Conservation (phyloP, 2,797 vertebrate species). For the Trachurus trachurus region DNA sequence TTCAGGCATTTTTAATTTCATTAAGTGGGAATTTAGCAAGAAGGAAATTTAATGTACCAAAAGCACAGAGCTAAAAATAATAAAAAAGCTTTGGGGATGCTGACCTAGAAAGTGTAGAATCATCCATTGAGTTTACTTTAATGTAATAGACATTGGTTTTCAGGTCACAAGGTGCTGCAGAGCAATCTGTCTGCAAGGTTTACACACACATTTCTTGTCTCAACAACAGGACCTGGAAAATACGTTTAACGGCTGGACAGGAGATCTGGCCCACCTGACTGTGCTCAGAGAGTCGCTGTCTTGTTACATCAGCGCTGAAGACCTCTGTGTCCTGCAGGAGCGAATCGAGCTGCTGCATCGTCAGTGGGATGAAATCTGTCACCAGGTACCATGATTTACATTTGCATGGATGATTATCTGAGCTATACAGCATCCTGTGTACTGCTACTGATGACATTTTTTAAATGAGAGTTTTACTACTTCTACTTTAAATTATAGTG, state of each 20-base stretch:
- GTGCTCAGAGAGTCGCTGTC: slow-evolving; percentile 90
- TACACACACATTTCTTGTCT: neutral
- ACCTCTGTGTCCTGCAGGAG: slow-evolving; percentile 92
- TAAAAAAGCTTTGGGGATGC: neutral
- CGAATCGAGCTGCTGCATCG: slow-evolving; percentile 94
- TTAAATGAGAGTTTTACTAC: too few species aligned
- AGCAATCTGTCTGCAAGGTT: neutral
- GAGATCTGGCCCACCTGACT: slow-evolving; percentile 90
- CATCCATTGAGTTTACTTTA: neutral
- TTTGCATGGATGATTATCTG: neutral
- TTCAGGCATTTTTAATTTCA: neutral
- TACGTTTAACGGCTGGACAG: slow-evolving; percentile 92
- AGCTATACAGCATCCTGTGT: neutral
- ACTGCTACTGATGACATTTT: neutral
- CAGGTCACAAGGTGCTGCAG: neutral
- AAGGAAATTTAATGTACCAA: neutral
- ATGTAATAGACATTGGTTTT: neutral
- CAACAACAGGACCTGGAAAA: slow-evolving; percentile 91
- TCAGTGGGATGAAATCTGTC: slow-evolving; percentile 97
- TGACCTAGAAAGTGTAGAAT: neutral
- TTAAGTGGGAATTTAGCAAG: neutral
- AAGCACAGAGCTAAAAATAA: neutral
- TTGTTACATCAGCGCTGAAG: slow-evolving; percentile 89
- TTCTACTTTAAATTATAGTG: too few species aligned
- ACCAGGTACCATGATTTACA: slow-evolving; percentile 88